Evolutionary conservation across 2,797 vertebrate genomes (phyloP).

Genomic region (Muraenolepis orangiensis): DNA sequence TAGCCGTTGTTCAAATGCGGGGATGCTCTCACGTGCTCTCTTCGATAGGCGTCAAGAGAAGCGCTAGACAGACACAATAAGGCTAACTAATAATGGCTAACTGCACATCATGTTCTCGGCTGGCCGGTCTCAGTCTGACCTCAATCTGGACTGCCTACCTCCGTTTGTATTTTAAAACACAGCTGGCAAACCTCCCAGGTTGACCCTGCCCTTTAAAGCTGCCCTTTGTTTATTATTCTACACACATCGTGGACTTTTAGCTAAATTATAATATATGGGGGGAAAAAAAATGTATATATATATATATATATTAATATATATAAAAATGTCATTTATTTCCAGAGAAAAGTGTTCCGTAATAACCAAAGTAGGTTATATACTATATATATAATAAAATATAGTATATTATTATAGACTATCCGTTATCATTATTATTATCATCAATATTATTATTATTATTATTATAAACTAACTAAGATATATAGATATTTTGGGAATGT

Average conservation of each 20-base stretch:
- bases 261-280: neutral
- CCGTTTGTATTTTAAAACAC: constrained; percentile 33
- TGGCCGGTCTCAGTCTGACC: constrained; percentile 59
- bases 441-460: too few relatives aligned
- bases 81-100: too few relatives aligned
- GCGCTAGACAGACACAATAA: neutral
- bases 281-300: neutral
- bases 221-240: constrained; percentile 36
- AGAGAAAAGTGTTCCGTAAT: neutral
- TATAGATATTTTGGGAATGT: neutral
- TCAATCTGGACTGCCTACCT: constrained; percentile 43
- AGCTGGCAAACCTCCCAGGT: constrained; percentile 46
- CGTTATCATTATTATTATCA: too few relatives aligned
- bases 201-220: constrained; percentile 51
- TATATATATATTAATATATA: neutral
- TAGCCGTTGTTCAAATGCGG: neutral
- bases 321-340: neutral
- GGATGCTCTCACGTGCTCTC: neutral
- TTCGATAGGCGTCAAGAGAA: neutral
- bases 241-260: neutral
- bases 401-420: too few relatives aligned
- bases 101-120: constrained; percentile 23
- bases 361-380: neutral
- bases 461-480: too few relatives aligned
- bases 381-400: too few relatives aligned